phyloP scores from a whole-genome alignment of 1,140 invertebrate genomes.

The Dendrolimus kikuchii region DNA sequence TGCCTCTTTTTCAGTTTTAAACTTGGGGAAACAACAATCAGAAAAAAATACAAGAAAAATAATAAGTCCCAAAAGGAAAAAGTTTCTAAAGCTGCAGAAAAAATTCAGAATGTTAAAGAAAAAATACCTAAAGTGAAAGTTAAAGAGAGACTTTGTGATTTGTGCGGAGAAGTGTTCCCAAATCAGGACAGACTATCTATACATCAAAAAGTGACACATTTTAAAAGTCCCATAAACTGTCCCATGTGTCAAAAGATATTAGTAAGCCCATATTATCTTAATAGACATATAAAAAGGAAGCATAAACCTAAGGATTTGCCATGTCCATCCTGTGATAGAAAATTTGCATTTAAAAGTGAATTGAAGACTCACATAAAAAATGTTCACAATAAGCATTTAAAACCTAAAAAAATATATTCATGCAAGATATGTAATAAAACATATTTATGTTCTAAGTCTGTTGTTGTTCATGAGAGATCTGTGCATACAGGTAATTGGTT shows the following conservation, averaged over 20 bases:
- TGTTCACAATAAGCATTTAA: conserved; percentile 51
- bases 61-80: conserved; percentile 9
- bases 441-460: conserved; percentile 60
- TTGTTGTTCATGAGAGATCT: conserved; percentile 65
- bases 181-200: conserved; percentile 32
- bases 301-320: conserved; percentile 53
- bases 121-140: conserved; percentile 1
- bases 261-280: conserved; percentile 51
- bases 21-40: conserved; percentile 11
- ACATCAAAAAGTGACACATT: conserved; percentile 44
- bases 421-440: conserved; percentile 61
- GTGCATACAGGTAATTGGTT: conserved; percentile 59
- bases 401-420: conserved; percentile 37
- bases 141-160: conserved; percentile 45
- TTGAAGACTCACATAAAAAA: conserved; percentile 46
- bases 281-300: conserved; percentile 52
- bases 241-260: conserved; percentile 45
- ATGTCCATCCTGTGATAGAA: conserved; percentile 49
- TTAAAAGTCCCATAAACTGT: conserved; percentile 37
- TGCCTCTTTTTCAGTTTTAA: conserved; percentile 23
- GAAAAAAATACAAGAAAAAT: conserved; percentile 4
- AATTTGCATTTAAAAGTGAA: conserved; percentile 59
- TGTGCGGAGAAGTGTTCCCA: conserved; percentile 49
- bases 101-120: conserved; percentile 13
- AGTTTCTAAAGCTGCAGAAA: conserved; percentile 12